A percentile compares a stretch with the other conserved stretches of the same genome.
Conservation (phyloP, 2,888 invertebrate genomes). For the Pseudolycoriella hygida region DNA sequence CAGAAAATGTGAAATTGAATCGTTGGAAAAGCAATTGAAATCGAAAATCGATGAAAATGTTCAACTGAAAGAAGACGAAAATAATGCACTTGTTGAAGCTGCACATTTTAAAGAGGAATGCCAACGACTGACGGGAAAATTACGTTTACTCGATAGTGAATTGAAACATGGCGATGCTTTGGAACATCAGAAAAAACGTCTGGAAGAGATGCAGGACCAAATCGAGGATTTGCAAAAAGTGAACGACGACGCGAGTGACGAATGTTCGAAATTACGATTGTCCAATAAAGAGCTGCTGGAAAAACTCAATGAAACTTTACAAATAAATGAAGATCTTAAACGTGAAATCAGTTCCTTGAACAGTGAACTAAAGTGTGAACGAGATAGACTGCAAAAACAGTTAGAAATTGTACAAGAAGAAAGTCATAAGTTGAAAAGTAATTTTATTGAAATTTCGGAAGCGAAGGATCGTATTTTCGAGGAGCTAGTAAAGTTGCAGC, state of each 20-base stretch:
- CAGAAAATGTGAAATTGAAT: constrained; percentile 34
- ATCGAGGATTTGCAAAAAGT: too few species aligned
- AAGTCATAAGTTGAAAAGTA: background rate
- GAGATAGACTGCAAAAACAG: background rate
- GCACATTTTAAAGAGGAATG: constrained; percentile 18
- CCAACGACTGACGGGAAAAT: constrained; percentile 6
- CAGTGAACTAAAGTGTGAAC: background rate
- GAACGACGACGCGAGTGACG: background rate
- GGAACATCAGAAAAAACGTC: too few species aligned
- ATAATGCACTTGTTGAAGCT: constrained; percentile 13
- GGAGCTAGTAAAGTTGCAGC: background rate
- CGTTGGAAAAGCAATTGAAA: constrained; percentile 24
- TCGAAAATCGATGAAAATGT: constrained; percentile 20
- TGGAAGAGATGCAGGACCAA: too few species aligned
- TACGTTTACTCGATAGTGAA: constrained; percentile 22
- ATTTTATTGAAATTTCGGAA: background rate
- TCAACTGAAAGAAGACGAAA: constrained; percentile 21
- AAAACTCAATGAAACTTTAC: background rate
- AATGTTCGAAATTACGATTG: background rate
- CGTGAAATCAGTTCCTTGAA: background rate
- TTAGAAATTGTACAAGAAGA: background rate
- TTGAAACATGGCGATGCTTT: constrained; percentile 14
- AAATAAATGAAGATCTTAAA: background rate
- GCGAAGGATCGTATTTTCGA: background rate
- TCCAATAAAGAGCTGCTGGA: background rate